These are phyloP conservation scores for Pogonomyrmex barbatus DNA, from an alignment of 1,140 invertebrate species.

Conservation along the genomic window DNA sequence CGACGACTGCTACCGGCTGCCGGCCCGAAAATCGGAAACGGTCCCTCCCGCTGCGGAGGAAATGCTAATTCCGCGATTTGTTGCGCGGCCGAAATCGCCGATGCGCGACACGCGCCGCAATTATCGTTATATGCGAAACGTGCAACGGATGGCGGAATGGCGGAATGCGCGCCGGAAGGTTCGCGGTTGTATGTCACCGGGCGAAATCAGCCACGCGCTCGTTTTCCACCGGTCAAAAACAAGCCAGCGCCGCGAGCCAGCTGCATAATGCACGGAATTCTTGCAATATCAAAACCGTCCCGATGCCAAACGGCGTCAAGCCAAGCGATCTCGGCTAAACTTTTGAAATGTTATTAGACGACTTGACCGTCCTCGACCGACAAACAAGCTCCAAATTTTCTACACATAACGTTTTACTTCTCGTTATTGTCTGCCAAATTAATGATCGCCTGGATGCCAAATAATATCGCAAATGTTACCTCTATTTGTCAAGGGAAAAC, in stretches of 20 bases:
- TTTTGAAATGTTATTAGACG: background rate
- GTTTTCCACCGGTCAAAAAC: constrained; percentile 13
- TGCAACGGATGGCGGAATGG: background rate
- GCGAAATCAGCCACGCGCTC: background rate
- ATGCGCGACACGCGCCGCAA: constrained; percentile 49
- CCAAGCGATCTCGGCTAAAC: constrained; percentile 19
- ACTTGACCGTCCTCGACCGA: background rate
- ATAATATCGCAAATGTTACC: background rate
- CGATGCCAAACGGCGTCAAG: constrained; percentile 22
- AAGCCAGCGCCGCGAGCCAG: background rate
- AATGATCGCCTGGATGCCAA: background rate
- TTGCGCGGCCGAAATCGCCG: constrained; percentile 43
- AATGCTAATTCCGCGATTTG: constrained; percentile 74
- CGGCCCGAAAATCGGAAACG: constrained; percentile 66
- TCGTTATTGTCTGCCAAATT: background rate
- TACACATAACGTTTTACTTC: background rate
- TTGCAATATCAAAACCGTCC: constrained; percentile 29
- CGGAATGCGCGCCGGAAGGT: constrained; percentile 31
- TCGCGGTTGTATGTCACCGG: constrained; percentile 27
- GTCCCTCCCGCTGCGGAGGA: constrained; percentile 6
- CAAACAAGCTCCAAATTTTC: background rate
- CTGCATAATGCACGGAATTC: constrained; percentile 20
- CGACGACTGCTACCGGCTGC: background rate
- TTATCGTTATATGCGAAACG: constrained; percentile 35
- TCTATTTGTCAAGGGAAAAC: background rate